Evolutionary conservation across 2,888 invertebrate species (phyloP), one percentile per base, ranked within the genome.

Genomic region (Troides helena): DNA sequence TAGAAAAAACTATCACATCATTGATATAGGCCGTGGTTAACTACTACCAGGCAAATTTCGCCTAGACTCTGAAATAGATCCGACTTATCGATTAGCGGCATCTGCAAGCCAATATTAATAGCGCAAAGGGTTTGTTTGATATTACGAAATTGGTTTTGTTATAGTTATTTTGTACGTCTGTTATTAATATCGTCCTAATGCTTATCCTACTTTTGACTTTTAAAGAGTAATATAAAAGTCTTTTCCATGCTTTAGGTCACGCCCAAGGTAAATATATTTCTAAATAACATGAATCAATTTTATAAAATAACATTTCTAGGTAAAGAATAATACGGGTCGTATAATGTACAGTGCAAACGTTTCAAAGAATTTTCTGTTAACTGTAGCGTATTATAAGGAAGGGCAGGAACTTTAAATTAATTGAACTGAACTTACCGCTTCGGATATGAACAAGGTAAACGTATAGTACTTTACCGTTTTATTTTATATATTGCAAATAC

Each of bases 41-140:
- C 5, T 43, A 43, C 43, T 10, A 43, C 43, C 10, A 43, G 10
- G 8, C 7, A 12, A 7, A 46, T 10, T 46, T 2, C 36, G 25
- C 53, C 46, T 25, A 46, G 39, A 8, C 7, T 43, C 39, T 62
- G n/a, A 69, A 69, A 66, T 69, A 69, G 62, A 57, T 62, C 5
- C 5, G 17, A 56, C 43, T 3, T 69, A 66, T 66, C 65, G 69
- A 69, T 58, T 23, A 30, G 21, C 50, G n/a, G 62, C 23, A 46
- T 57, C 61, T 53, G 58, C n/a, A 57, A n/a, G 6, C 70, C 70
- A 69, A 72, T 72, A 72, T 71, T 62, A 62, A 60, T 68, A 71
- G 65, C 62, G 71, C 69, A 66, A 61, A 68, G 73, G 60, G 66
- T 66, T 73, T 71, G 70, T 4, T 53, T n/a, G n/a, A 53, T n/a